Conservation (phyloP, 2,888 invertebrate species). For the Strigamia crassipes region DNA sequence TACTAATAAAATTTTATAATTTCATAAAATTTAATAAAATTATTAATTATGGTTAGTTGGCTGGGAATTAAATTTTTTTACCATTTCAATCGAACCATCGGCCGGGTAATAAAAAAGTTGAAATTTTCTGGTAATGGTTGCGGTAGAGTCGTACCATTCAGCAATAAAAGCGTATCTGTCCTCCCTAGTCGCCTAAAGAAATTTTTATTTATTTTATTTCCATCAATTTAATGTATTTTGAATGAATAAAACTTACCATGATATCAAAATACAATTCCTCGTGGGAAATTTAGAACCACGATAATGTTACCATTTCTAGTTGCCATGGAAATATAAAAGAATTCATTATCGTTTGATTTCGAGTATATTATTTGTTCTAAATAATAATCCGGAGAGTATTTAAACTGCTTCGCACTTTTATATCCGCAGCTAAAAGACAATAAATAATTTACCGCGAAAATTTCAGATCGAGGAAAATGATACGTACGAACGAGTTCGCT, state of each 20-base stretch:
- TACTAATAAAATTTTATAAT: slow-evolving; percentile 56
- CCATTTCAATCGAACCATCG: slow-evolving; percentile 81
- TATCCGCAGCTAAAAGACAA: too few species aligned
- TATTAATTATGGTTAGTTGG: neutral
- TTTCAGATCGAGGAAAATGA: too few species aligned
- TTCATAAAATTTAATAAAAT: too few species aligned
- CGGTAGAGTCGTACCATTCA: slow-evolving; percentile 86
- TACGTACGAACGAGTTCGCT: too few species aligned
- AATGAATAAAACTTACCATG: neutral
- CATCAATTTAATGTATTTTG: neutral
- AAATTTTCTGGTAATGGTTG: slow-evolving; percentile 74
- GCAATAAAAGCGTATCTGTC: slow-evolving; percentile 61
- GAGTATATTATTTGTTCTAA: too few species aligned
- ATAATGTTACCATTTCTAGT: neutral
- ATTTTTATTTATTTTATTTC: neutral
- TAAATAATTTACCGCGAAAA: too few species aligned
- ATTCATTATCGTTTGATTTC: neutral
- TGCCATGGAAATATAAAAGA: neutral
- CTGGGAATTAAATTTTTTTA: slow-evolving; percentile 57
- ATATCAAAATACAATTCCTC: neutral
- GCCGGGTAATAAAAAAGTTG: slow-evolving; percentile 75
- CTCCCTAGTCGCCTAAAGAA: neutral
- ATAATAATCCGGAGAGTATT: too few species aligned
- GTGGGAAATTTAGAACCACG: too few species aligned
- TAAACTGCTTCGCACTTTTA: too few species aligned